Base-by-base conservation (phyloP, 2,113 vertebrate genomes). In the Heteronetta atricapilla region DNA sequence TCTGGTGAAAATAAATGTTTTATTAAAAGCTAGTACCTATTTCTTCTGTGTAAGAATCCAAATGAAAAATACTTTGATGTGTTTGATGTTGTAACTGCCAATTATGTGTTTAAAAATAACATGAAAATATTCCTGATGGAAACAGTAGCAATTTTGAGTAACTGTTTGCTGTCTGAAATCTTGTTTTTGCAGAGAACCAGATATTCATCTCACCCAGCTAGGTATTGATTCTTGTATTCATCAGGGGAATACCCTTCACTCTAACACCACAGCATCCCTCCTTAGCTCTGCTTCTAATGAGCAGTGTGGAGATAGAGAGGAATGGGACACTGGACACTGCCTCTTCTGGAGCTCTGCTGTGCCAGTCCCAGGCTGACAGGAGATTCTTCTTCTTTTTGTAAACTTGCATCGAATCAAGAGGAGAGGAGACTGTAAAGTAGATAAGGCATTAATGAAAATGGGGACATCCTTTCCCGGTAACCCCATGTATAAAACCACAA, bases 21-120 rank as follows among this genome's bases (percentile, higher is more conserved):
- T 31, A 69, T 68, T 90, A 73, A 90, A 90, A 84, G 11, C 31
- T 20, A 60, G 26, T 72, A 56, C 12, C 7, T 70, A 33, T 55
- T 81, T 69, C 64, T 86, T 56, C 21, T 6, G 3, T 48, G 8
- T 69, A 40, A 87, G 74, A 89, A 85, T 82, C 62, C 55, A 87
- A 82, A 58, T 90, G 67, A 53, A 81, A 64, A 8, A 1, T 59
- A 70, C 28, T 70, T 58, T 4, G 46, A 36, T 76, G 19, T 56
- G 90, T 84, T 76, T 91, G 33, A 83, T 76, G 15, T 63, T 86
- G 26, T 28, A 73, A 63, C 52, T 10, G 14, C 75, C 50, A 93
- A 81, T 88, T 77, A 95, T 59, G 29, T 48, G 36, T 88, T 95
- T 75, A 86, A 82, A 88, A 90, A 48, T 42, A 88, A 40, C 25